A percentile compares a stretch with the other conserved stretches of the same genome.
phyloP scores from a whole-genome alignment of 2,888 invertebrate species.

The Margaritifera margaritifera region DNA sequence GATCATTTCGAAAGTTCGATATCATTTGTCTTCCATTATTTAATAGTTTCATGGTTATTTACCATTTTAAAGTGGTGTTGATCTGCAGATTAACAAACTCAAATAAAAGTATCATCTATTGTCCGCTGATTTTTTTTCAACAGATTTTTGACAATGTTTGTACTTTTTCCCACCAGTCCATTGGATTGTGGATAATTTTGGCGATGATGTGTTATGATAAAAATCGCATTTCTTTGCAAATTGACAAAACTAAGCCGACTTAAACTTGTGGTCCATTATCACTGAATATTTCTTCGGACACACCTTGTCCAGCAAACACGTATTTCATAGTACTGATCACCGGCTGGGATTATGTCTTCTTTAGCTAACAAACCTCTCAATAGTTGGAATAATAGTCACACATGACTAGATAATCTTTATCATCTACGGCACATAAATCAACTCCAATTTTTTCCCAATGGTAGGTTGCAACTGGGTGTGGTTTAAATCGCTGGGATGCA shows the following conservation, averaged over 20 bases:
- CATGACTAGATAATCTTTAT: slow-evolving; percentile 8
- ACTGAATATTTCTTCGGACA: slow-evolving; percentile 7
- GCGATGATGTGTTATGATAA: slow-evolving; percentile 4
- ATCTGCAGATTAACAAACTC: not conserved
- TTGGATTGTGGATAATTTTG: slow-evolving; percentile 8
- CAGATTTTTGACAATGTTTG: slow-evolving; percentile 4
- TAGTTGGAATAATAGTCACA: slow-evolving; percentile 6
- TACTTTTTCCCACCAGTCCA: slow-evolving; percentile 4
- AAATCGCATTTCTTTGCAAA: slow-evolving; percentile 11
- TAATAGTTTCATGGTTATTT: not conserved
- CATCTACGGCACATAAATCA: slow-evolving; percentile 12
- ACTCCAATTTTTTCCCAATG: slow-evolving; percentile 16
- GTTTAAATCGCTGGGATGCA: slow-evolving; percentile 14
- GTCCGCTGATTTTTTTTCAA: slow-evolving; percentile 1
- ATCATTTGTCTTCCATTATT: slow-evolving; percentile 1
- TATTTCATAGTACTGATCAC: slow-evolving; percentile 10
- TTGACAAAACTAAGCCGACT: slow-evolving; percentile 4
- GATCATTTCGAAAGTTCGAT: not conserved
- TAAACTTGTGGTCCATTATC: slow-evolving; percentile 16
- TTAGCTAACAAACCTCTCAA: slow-evolving; percentile 10
- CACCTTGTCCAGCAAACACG: slow-evolving; percentile 11
- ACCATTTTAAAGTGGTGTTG: slow-evolving; percentile 7
- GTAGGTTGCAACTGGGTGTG: slow-evolving; percentile 9
- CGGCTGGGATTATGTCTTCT: slow-evolving; percentile 4
- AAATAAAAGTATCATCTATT: slow-evolving; percentile 4